These are phyloP conservation scores for Caenorhabditis wallacei DNA, from an alignment of 2,888 invertebrate genomes.

Conservation along the genomic window DNA sequence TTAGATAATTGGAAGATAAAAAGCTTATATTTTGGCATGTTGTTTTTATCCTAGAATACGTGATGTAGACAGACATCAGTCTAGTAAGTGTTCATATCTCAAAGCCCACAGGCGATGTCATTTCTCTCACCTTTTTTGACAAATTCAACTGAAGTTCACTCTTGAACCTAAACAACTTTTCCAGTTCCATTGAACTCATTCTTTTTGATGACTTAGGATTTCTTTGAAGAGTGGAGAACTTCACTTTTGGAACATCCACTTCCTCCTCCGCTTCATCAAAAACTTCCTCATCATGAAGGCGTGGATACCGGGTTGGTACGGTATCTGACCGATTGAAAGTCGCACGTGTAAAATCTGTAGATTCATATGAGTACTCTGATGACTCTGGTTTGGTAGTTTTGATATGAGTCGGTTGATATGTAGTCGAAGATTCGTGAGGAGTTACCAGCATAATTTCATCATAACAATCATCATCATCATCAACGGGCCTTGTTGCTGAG, in stretches of 20 bases:
- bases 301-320: background rate
- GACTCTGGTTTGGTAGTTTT: conserved; percentile 7
- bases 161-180: conserved; percentile 75
- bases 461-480: conserved; percentile 63
- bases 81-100: too few species aligned
- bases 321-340: background rate
- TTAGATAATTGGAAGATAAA: background rate
- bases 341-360: conserved; percentile 46
- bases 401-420: conserved; percentile 34
- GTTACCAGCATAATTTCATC: conserved; percentile 65
- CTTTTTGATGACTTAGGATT: conserved; percentile 49
- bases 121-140: conserved; percentile 70
- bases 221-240: conserved; percentile 62
- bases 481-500: too few species aligned
- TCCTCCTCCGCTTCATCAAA: conserved; percentile 64
- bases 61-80: background rate
- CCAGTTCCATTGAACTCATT: conserved; percentile 74
- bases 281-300: conserved; percentile 46
- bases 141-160: conserved; percentile 77
- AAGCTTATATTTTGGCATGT: background rate
- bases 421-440: background rate
- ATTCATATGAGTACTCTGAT: conserved; percentile 50
- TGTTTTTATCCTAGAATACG: background rate
- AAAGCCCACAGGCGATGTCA: too few species aligned
- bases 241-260: conserved; percentile 35